Evolutionary conservation across 2,113 vertebrate species (phyloP).

Genomic region (Xenopus tropicalis): UCB_Xtro_10.0 CM004450.2:26625501-26626000

Average conservation of each 20-base stretch:
- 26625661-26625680: no score
- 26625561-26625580: no score
- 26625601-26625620: no score
- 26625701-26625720: no score
- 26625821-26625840: neutral
- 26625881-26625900: constrained; percentile 32
- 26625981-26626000: constrained; percentile 7
- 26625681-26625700: no score
- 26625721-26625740: neutral
- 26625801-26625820: neutral
- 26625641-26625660: no score
- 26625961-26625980: constrained; percentile 13
- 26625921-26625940: constrained; percentile 5
- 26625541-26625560: no score
- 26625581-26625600: no score
- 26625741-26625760: neutral
- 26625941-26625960: constrained; percentile 16
- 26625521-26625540: no score
- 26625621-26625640: no score
- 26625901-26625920: neutral
- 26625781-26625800: constrained; percentile 9
- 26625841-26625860: constrained; percentile 27
- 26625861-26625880: constrained; percentile 19
- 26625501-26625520: no score
- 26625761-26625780: constrained; percentile 12